Conservation (phyloP, 2,113 vertebrate species). For the Xenopus tropicalis region UCB_Xtro_10.0 CM004451.2:51500001-51500500, state of each 20-base stretch:
- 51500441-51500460: constrained; percentile 31
- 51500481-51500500: constrained; percentile 35
- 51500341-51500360: constrained; percentile 14
- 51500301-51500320: neutral
- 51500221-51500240: constrained; percentile 5
- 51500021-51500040: constrained; percentile 1
- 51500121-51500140: constrained; percentile 16
- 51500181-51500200: neutral
- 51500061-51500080: neutral
- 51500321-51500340: neutral
- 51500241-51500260: neutral
- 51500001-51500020: constrained; percentile 11
- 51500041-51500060: neutral
- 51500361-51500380: constrained; percentile 25
- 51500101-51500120: constrained; percentile 5
- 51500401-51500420: constrained; percentile 26
- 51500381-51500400: no score
- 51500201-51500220: neutral
- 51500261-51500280: constrained; percentile 14
- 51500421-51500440: constrained; percentile 19
- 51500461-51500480: constrained; percentile 37
- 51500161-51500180: constrained; percentile 5
- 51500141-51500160: constrained; percentile 15
- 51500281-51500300: constrained; percentile 10
- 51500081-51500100: neutral